Evolutionary conservation across 2,888 invertebrate species (phyloP).

Genomic region (Heliconius aoede): DNA sequence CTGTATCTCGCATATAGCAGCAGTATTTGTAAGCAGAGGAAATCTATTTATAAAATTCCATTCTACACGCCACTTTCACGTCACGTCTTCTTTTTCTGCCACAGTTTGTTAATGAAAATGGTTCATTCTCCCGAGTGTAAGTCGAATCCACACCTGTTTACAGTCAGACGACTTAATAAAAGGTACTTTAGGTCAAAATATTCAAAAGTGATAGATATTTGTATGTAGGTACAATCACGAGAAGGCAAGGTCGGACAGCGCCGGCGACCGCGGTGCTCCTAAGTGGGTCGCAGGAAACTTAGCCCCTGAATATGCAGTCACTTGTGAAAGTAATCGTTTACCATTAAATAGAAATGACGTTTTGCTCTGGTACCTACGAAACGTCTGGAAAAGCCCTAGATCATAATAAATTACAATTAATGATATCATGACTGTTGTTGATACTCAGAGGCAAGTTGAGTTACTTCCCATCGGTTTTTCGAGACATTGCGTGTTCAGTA

Average conservation of each 20-base stretch:
- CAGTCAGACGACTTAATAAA: not conserved
- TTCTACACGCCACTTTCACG: no score
- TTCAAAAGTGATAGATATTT: not conserved
- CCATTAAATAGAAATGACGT: conserved; percentile 31
- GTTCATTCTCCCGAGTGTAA: no score
- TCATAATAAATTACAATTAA: not conserved
- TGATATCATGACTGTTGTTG: not conserved
- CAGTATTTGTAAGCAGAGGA: no score
- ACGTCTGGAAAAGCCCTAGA: not conserved
- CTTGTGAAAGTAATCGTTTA: conserved; percentile 32
- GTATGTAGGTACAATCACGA: not conserved
- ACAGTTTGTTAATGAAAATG: no score
- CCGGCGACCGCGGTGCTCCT: not conserved
- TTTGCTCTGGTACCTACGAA: not conserved
- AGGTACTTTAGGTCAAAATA: not conserved
- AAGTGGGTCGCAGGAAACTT: conserved; percentile 32
- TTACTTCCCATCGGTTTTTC: no score
- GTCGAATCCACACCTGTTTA: no score
- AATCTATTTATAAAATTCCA: no score
- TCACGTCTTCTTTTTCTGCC: no score
- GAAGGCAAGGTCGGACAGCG: not conserved
- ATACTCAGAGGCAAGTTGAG: no score
- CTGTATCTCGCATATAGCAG: no score
- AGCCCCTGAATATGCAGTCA: conserved; percentile 28
- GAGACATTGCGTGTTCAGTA: no score